These are phyloP conservation scores for Rhabdophis nuchalis DNA, from an alignment of 2,797 vertebrate species.

Conservation along the genomic window DNA sequence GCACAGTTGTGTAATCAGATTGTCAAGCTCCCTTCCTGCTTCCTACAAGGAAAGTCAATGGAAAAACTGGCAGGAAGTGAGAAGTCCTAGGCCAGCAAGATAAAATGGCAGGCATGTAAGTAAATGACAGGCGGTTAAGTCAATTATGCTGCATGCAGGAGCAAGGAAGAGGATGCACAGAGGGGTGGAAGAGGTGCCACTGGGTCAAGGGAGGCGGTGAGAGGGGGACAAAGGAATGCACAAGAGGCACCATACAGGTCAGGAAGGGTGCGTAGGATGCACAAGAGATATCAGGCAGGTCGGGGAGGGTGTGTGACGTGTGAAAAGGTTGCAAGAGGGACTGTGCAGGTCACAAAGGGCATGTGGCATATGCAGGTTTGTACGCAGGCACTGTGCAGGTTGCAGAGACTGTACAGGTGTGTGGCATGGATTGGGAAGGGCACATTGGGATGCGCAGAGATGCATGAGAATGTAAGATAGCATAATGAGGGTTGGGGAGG, in stretches of 20 bases:
- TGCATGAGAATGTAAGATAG: background rate
- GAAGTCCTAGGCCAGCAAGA: background rate
- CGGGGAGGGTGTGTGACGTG: background rate
- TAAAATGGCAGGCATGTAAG: background rate
- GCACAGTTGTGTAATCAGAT: background rate
- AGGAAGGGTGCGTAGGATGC: background rate
- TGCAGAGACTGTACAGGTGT: background rate
- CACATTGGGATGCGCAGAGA: background rate
- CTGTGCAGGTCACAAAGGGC: background rate
- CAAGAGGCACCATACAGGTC: background rate
- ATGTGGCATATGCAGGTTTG: background rate
- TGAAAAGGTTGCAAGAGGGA: background rate
- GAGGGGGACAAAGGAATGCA: background rate
- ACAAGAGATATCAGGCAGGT: background rate
- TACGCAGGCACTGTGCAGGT: background rate
- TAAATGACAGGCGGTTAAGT: background rate
- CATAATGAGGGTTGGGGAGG: background rate
- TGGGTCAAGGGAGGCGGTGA: background rate
- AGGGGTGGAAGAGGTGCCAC: background rate
- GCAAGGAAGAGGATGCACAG: background rate
- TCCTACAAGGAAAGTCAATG: background rate
- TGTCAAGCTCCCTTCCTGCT: background rate
- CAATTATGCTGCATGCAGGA: background rate
- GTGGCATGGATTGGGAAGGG: background rate
- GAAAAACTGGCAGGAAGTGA: background rate